Evolutionary conservation across 2,888 invertebrate genomes (phyloP).

Genomic region (Apoda limacodes): DNA sequence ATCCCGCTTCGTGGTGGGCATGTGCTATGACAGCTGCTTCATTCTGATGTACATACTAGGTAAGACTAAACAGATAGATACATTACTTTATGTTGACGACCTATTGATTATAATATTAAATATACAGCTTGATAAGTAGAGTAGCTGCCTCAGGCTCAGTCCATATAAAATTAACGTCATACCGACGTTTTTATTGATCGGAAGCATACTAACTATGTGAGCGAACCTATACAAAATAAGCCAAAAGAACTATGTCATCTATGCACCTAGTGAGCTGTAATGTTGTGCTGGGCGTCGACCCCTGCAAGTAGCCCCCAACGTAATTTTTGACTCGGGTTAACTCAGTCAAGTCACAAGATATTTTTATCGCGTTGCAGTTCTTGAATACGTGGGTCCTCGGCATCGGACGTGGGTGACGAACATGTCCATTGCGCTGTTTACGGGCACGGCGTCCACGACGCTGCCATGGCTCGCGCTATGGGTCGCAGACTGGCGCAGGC

Average conservation of each 20-base stretch:
- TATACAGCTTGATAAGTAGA: neutral
- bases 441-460: slow-evolving; percentile 33
- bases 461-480: slow-evolving; percentile 41
- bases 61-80: no score
- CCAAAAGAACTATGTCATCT: no score
- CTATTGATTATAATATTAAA: no score
- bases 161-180: neutral
- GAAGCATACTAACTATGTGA: no score
- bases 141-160: neutral
- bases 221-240: no score
- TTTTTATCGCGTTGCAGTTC: slow-evolving; percentile 28
- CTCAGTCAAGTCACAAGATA: neutral
- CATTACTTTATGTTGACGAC: neutral
- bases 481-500: slow-evolving; percentile 37
- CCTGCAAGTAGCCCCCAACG: no score
- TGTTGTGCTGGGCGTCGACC: no score
- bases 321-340: neutral
- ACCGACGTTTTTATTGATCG: no score
- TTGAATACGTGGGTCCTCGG: slow-evolving; percentile 45
- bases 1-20: slow-evolving; percentile 82
- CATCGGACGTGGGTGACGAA: slow-evolving; percentile 47
- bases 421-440: slow-evolving; percentile 38
- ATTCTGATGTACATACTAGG: slow-evolving; percentile 89
- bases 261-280: no score
- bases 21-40: slow-evolving; percentile 86